Conservation (phyloP, 2,888 invertebrate species). For the Xylota sylvarum region DNA sequence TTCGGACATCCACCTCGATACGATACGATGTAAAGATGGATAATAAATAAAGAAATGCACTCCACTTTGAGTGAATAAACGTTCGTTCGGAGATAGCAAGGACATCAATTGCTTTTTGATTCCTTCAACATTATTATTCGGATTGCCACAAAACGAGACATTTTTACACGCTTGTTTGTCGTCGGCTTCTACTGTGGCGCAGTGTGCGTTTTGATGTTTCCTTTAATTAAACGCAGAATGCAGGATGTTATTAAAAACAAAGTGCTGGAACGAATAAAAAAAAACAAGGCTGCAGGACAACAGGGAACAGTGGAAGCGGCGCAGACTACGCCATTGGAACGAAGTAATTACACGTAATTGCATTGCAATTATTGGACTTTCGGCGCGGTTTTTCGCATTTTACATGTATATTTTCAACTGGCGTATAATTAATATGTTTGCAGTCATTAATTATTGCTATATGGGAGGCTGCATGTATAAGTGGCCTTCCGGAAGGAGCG, state of each 20-base stretch:
- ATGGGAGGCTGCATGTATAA: slow-evolving; percentile 53
- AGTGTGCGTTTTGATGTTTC: background rate
- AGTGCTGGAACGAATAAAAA: background rate
- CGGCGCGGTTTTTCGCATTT: slow-evolving; percentile 47
- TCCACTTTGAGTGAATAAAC: slow-evolving; percentile 34
- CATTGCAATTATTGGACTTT: slow-evolving; percentile 73
- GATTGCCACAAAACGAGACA: slow-evolving; percentile 8
- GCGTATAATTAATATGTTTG: slow-evolving; percentile 72
- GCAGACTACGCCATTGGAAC: slow-evolving; percentile 43
- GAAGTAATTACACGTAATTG: slow-evolving; percentile 72
- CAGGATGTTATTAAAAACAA: slow-evolving; percentile 54
- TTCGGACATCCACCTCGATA: slow-evolving; percentile 14
- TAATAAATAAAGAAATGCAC: slow-evolving; percentile 62
- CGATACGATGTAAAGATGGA: slow-evolving; percentile 47
- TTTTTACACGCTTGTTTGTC: slow-evolving; percentile 58
- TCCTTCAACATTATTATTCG: slow-evolving; percentile 25
- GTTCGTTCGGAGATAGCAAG: slow-evolving; percentile 18
- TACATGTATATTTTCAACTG: slow-evolving; percentile 49
- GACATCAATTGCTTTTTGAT: slow-evolving; percentile 32
- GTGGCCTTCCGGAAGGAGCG: slow-evolving; percentile 6
- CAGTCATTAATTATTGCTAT: slow-evolving; percentile 69
- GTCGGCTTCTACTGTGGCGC: slow-evolving; percentile 20
- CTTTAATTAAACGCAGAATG: slow-evolving; percentile 43
- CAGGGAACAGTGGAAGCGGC: background rate
- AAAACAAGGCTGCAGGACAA: slow-evolving; percentile 5